Conservation (phyloP, 2,888 invertebrate species). For the Pollenia labialis region DNA sequence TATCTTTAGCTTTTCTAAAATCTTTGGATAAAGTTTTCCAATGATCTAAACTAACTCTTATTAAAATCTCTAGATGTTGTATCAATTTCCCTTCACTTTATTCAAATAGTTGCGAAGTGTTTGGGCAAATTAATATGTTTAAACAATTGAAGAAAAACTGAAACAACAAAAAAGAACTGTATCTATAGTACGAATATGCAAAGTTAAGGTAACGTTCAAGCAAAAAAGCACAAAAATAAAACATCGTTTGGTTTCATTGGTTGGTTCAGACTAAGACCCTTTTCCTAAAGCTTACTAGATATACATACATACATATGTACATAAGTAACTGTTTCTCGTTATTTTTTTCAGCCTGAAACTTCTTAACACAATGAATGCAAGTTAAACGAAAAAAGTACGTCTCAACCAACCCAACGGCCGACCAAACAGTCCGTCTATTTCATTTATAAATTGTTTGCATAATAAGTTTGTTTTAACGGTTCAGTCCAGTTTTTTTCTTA, state of each 20-base stretch:
- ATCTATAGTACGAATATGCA: slow-evolving; percentile 37
- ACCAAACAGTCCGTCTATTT: slow-evolving; percentile 44
- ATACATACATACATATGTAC: not conserved
- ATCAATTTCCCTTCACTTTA: slow-evolving; percentile 22
- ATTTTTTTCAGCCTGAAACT: slow-evolving; percentile 39
- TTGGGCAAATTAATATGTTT: slow-evolving; percentile 37
- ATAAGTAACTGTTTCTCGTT: slow-evolving; percentile 18
- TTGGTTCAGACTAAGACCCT: slow-evolving; percentile 48
- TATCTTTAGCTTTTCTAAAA: no score
- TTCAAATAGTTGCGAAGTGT: not conserved
- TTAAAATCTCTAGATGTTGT: not conserved
- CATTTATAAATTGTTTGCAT: slow-evolving; percentile 76
- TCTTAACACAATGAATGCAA: slow-evolving; percentile 48
- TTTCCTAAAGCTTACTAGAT: slow-evolving; percentile 37
- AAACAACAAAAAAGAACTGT: slow-evolving; percentile 22
- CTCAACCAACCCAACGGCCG: slow-evolving; percentile 16
- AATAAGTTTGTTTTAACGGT: slow-evolving; percentile 81
- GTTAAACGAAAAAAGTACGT: slow-evolving; percentile 9
- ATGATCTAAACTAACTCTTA: no score
- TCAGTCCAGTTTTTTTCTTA: slow-evolving; percentile 62
- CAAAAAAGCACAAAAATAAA: slow-evolving; percentile 15
- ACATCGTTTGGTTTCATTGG: slow-evolving; percentile 48
- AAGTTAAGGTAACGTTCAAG: slow-evolving; percentile 40
- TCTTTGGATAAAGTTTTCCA: no score
- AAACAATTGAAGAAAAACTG: slow-evolving; percentile 49